phyloP scores from a whole-genome alignment of 1,140 invertebrate species.

The Lutraria rhynchaena region DNA sequence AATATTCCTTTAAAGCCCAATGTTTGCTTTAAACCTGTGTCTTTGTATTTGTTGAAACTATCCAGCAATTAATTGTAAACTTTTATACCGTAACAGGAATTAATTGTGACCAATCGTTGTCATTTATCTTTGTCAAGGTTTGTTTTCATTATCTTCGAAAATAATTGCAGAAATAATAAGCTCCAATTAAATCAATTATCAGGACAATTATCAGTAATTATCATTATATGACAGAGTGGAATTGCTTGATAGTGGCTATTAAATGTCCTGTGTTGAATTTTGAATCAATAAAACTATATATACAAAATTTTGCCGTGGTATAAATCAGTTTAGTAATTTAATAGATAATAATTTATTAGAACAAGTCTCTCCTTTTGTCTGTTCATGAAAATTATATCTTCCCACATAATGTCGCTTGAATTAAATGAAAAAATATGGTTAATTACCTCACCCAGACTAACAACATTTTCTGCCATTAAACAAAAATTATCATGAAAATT shows the following conservation, averaged over 20 bases:
- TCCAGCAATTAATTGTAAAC: slow-evolving; percentile 32
- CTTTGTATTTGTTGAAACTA: background rate
- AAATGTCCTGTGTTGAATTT: slow-evolving; percentile 15
- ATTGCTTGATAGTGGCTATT: slow-evolving; percentile 46
- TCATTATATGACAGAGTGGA: slow-evolving; percentile 23
- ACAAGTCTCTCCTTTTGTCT: slow-evolving; percentile 8
- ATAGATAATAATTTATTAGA: slow-evolving; percentile 38
- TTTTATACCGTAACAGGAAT: slow-evolving; percentile 30
- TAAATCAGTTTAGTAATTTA: slow-evolving; percentile 33
- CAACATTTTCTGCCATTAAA: background rate
- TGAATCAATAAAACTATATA: slow-evolving; percentile 45
- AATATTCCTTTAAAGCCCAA: too few species aligned
- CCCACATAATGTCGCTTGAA: too few species aligned
- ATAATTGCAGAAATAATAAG: slow-evolving; percentile 50
- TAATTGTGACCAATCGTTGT: slow-evolving; percentile 36
- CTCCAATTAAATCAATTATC: slow-evolving; percentile 53
- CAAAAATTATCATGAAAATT: background rate
- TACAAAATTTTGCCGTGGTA: slow-evolving; percentile 23
- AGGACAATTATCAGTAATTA: slow-evolving; percentile 53
- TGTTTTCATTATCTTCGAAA: slow-evolving; percentile 20
- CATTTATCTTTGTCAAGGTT: slow-evolving; percentile 37
- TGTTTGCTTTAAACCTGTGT: too few species aligned
- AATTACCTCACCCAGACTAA: too few species aligned
- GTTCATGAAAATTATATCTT: slow-evolving; percentile 6
- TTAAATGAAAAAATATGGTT: too few species aligned